Evolutionary conservation across 2,888 invertebrate genomes (phyloP).

Genomic region (Hanleya hanleyi): DNA sequence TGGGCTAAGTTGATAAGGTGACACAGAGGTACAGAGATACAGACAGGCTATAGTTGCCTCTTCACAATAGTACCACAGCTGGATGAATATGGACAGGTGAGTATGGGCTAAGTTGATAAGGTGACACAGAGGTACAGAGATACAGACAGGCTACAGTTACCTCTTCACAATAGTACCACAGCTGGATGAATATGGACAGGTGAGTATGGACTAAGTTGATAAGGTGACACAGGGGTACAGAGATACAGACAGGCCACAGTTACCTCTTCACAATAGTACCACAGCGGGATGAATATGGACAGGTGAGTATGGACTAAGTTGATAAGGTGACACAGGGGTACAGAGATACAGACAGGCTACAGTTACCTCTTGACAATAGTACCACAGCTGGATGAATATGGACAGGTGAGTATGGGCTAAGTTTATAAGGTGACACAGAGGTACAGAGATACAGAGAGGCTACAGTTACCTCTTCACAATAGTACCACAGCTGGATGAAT

Average conservation of each 20-base stretch:
- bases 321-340: no score
- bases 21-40: slow-evolving; percentile 50
- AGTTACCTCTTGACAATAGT: slow-evolving; percentile 54
- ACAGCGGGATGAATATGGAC: slow-evolving; percentile 25
- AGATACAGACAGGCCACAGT: slow-evolving; percentile 49
- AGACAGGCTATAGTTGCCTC: slow-evolving; percentile 51
- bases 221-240: no score
- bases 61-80: slow-evolving; percentile 50
- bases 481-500: slow-evolving; percentile 36
- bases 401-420: no score
- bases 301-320: no score
- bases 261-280: slow-evolving; percentile 58
- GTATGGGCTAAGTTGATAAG: no score
- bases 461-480: slow-evolving; percentile 57
- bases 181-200: slow-evolving; percentile 27
- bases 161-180: slow-evolving; percentile 54
- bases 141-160: slow-evolving; percentile 49
- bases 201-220: no score
- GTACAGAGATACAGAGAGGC: slow-evolving; percentile 51
- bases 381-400: slow-evolving; percentile 36
- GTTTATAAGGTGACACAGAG: no score
- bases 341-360: slow-evolving; percentile 52
- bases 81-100: slow-evolving; percentile 25
- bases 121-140: slow-evolving; percentile 48
- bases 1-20: no score